Percentiles rank a stretch among this genome's conserved stretches.
phyloP scores from a whole-genome alignment of 2,888 invertebrate genomes.

The Bimastos eiseni region DNA sequence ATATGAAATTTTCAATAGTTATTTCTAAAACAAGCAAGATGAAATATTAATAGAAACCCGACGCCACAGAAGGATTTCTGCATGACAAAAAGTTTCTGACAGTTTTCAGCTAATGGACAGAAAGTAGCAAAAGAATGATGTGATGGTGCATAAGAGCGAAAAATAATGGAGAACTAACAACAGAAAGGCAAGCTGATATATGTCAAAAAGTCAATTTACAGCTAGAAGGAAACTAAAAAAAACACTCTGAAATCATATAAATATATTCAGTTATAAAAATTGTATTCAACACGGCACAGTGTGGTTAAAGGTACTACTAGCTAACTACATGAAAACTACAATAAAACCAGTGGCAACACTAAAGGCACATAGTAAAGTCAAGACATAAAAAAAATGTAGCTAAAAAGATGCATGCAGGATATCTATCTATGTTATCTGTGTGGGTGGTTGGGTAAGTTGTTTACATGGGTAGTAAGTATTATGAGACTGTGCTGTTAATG shows the following conservation, averaged over 20 bases:
- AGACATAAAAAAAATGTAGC: neutral
- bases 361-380: neutral
- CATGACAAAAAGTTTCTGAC: neutral
- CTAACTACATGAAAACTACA: neutral
- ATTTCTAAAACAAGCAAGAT: neutral
- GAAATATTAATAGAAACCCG: neutral
- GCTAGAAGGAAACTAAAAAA: neutral
- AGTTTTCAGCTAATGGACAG: too few relatives aligned
- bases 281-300: neutral
- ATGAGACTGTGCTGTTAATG: neutral
- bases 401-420: neutral
- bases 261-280: neutral
- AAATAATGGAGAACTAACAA: too few relatives aligned
- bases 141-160: neutral
- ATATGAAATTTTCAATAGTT: neutral
- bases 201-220: neutral
- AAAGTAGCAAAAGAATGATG: too few relatives aligned
- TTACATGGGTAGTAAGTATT: neutral
- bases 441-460: neutral
- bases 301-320: neutral
- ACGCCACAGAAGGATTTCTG: neutral
- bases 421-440: neutral
- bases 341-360: neutral
- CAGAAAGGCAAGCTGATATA: neutral
- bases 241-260: neutral